Base-by-base conservation (phyloP, 2,888 invertebrate genomes). In the Baccha elongata region DNA sequence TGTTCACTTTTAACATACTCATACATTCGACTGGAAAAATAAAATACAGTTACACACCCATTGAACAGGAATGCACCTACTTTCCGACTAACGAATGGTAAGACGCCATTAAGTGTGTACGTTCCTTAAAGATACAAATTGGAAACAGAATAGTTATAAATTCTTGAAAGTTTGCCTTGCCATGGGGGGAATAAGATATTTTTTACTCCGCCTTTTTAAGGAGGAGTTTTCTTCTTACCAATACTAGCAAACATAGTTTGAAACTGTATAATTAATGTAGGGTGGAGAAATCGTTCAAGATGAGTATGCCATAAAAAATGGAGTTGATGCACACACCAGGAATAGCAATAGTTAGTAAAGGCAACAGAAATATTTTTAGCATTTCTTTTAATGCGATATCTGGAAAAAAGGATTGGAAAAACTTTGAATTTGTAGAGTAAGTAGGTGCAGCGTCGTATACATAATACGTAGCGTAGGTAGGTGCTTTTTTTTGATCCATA, bases 171-270 rank as follows among this genome's bases (percentile, higher is more conserved):
- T 71, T 60, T 58, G 19, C 23, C 11, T 50, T 5, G 35, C 50
- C 8, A 15, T 40, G 53, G 40, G 48, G 50, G 64, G 67, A 72
- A 62, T 76, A 60, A 76, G 76, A 76, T 69, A 76, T 72, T 50
- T 67, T 72, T 55, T 48, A 78, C 83, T 73, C 83, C 83, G 83
- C 83, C 83, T 78, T 78, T 83, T 78, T 35, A 52, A 78, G 83
- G 83, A 83, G 83, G 83, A 83, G 83, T 68, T 78, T 35, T 42
- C 29, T n/a, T 15, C 26, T 7, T 67, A 83, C 76, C 32, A 76
- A 83, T 35, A 83, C 75, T 32, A 44, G 10, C 3, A 3, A 44
- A 46, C 15, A 3, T 23, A 60, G 46, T 65, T 75, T 69, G 80
- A 74, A 74, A 81, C 81, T 81, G 76, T 81, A 48, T 81, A 69